Base-by-base conservation (phyloP, 2,113 vertebrate species). In the Melanotaenia duboulayi region DNA sequence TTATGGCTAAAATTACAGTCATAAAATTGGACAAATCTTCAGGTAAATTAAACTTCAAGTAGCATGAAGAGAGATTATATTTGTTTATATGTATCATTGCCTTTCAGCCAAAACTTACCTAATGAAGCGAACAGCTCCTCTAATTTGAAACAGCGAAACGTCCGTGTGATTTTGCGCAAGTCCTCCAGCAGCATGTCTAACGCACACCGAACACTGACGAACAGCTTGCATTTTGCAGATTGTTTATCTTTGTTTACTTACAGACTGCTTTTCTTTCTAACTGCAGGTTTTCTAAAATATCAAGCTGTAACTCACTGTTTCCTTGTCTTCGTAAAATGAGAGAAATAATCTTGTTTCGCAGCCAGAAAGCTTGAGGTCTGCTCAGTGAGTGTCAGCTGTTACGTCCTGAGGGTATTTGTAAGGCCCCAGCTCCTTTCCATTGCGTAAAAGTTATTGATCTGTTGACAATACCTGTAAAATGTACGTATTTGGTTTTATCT, bases 381-480 rank as follows among this genome's bases (percentile, higher is more conserved):
- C 54, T 67, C 7, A 13, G 37, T 2, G 4, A 74, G 24, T 56
- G 14, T 23, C 35, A 35, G 48, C 59, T 58, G 65, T 37, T 28
- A 13, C 9, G 23, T 60, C 35, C 65, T 25, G 50, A 9, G 11
- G 50, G 75, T 89, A 87, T 90, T 90, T 92, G 51, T 90, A 85
- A 48, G 76, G 50, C 64, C 58, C 23, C 24, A 7, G 56, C 57
- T 10, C 8, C 35, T 16, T 22, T 37, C 42, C 19, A 39, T 89
- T 89, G 64, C 87, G 89, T 80, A 83, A 90, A 76, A 76, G 13
- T 11, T 24, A 90, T 92, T 76, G 90, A 92, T 85, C 90, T 89
- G 83, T 89, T 92, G 81, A 90, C 85, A 63, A 56, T 74, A 44
- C 16, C 59, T 56, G 66, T 24, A 68, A 9, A 40, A 86, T 73